These are phyloP conservation scores for Danio aesculapii DNA, from an alignment of 2,797 vertebrate species.

Conservation along the genomic window DNA sequence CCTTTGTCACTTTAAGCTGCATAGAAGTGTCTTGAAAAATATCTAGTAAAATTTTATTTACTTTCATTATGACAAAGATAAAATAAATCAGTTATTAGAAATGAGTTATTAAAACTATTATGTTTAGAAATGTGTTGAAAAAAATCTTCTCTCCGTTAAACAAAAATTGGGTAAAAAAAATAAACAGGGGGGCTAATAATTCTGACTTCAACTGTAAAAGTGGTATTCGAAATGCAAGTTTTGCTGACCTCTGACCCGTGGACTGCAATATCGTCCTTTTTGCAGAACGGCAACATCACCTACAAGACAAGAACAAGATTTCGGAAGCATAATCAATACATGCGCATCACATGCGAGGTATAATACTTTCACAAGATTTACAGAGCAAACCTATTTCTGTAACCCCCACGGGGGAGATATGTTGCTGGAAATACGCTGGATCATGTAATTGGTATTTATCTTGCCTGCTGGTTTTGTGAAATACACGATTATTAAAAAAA, in stretches of 20 bases:
- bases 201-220: too few species aligned
- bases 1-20: too few species aligned
- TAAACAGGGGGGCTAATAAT: too few species aligned
- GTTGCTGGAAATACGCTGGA: conserved; percentile 18
- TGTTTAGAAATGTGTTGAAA: too few species aligned
- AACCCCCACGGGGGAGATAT: conserved; percentile 17
- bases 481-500: conserved; percentile 22
- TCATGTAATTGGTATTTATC: conserved; percentile 20
- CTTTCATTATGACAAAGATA: too few species aligned
- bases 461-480: conserved; percentile 19
- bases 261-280: conserved; percentile 12
- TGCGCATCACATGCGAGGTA: conserved; percentile 16
- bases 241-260: conserved; percentile 59
- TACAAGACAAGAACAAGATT: conserved; percentile 46
- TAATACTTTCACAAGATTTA: conserved; percentile 21
- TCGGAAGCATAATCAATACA: conserved; percentile 32
- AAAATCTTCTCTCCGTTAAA: too few species aligned
- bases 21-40: too few species aligned
- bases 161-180: too few species aligned
- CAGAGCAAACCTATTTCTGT: conserved; percentile 20
- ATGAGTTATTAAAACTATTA: too few species aligned
- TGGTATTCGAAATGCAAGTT: conserved; percentile 6
- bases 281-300: conserved; percentile 40
- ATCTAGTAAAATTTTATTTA: too few species aligned
- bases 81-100: too few species aligned